Percentiles rank a stretch among this genome's conserved stretches.
These are phyloP conservation scores for Lochmaea capreae DNA, from an alignment of 2,888 invertebrate genomes.

Conservation along the genomic window DNA sequence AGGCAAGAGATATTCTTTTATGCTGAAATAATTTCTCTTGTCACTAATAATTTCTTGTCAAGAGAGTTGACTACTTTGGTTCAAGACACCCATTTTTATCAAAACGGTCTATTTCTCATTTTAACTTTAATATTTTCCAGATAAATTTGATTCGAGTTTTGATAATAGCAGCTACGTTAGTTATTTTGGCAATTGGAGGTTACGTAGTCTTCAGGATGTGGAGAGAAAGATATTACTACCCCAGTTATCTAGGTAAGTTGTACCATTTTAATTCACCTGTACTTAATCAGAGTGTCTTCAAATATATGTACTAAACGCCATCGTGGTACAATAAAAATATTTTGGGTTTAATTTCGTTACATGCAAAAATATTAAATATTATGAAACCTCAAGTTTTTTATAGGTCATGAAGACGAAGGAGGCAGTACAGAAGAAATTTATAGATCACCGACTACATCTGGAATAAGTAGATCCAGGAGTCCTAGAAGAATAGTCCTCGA, in stretches of 20 bases:
- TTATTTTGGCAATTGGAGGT: conserved; percentile 50
- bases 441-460: conserved; percentile 51
- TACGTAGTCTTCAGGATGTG: conserved; percentile 55
- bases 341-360: not conserved
- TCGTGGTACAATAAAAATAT: no score
- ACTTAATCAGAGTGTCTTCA: no score
- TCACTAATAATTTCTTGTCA: no score
- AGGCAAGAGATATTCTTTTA: no score
- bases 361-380: not conserved
- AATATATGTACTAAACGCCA: no score
- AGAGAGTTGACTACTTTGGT: no score
- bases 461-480: conserved; percentile 37
- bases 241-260: conserved; percentile 54
- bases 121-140: conserved; percentile 46
- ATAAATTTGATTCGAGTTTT: conserved; percentile 53
- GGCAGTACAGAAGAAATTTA: conserved; percentile 56
- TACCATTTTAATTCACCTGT: not conserved
- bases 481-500: conserved; percentile 39
- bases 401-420: conserved; percentile 53
- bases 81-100: no score
- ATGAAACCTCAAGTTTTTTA: conserved; percentile 17
- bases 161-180: conserved; percentile 50
- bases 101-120: no score
- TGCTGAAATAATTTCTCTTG: no score
- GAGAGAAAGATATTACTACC: conserved; percentile 54